These are phyloP conservation scores for Planococcus citri DNA, from an alignment of 1,140 invertebrate genomes.

Conservation along the genomic window DNA sequence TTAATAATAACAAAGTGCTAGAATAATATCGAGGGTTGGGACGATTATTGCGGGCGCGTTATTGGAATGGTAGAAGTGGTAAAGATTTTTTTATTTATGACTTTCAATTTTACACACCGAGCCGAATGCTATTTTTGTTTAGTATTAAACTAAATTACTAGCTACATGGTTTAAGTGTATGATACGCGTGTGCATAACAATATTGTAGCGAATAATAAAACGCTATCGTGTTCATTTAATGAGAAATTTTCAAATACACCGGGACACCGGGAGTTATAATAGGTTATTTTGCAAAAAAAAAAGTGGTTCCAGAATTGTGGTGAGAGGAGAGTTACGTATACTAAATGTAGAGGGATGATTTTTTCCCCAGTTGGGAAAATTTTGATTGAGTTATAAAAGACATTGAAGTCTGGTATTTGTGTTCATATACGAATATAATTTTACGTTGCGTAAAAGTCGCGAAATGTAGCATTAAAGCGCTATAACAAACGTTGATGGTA, in stretches of 20 bases:
- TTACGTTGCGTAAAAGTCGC: background rate
- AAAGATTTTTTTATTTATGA: background rate
- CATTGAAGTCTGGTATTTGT: no score
- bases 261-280: no score
- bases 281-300: no score
- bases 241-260: background rate
- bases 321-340: no score
- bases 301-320: no score
- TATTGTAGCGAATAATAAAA: background rate
- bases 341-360: no score
- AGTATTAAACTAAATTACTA: background rate
- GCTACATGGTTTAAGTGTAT: no score
- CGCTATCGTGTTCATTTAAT: background rate
- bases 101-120: background rate
- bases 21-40: background rate
- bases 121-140: background rate
- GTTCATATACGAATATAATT: no score
- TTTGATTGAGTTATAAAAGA: no score
- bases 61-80: background rate
- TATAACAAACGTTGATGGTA: background rate
- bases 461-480: background rate
- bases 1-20: conserved; percentile 16
- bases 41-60: background rate
- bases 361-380: no score
- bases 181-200: no score